Base-by-base conservation (phyloP, 1,140 invertebrate genomes). In the Formica exsecta region DNA sequence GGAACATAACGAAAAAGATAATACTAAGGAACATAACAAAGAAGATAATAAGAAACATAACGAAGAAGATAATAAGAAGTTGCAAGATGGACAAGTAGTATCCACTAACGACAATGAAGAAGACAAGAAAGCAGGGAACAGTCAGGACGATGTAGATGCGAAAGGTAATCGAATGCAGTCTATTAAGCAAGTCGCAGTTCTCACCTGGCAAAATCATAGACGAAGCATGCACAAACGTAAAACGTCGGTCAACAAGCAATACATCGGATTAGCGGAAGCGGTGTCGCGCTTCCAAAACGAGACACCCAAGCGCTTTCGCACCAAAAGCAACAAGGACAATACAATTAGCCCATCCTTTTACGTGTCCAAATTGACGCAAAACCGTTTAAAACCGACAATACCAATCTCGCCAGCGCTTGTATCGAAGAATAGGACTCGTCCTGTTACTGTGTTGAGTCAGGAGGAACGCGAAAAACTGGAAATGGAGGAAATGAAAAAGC, bases 271-370 rank as follows among this genome's bases (percentile, higher is more conserved):
- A 59, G 95, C 95, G 11, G 95, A 96, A 81, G 93, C 93, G 0
- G 87, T 96, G 3, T 91, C 89, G 0, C 94, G 94, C 61, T 96
- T 95, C 22, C 95, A 96, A 41, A 91, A 81, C n/a, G 87, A 85
- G 0, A 96, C 95, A 7, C 95, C 95, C 0, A 89, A 94, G 51
- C 90, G 95, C 48, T 96, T 96, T 59, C 92, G 92, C 44, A 92
- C 92, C 0, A 65, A 16, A 6, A 83, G 70, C 9, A 83, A 48
- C 0, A 94, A 94, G 76, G 38, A 25, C 85, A 9, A 94, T 92
- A 59, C 86, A 89, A 5, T 74, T 8, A 38, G 59, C 6, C 48
- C 16, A 51, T 41, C 92, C 9, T 66, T 85, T 9, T 92, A 93
- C 70, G 76, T 91, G 0, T 65, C 85, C 6, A 92, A 93, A 80